Evolutionary conservation across 2,113 vertebrate species (phyloP).

Genomic region (Clinocottus analis): DNA sequence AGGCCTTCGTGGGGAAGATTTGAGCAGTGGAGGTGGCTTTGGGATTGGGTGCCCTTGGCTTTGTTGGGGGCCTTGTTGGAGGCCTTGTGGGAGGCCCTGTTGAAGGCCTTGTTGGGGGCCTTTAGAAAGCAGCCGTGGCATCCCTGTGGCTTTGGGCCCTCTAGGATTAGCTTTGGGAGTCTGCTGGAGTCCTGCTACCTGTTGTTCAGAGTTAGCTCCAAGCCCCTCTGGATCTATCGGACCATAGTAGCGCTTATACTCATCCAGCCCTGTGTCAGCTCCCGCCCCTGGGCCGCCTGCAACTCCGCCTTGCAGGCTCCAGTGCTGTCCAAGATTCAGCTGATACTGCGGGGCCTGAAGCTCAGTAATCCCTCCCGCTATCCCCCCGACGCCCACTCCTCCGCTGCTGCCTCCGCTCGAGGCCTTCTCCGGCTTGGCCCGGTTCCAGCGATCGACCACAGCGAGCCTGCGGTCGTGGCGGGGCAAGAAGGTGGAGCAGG

Average conservation of each 20-base stretch:
- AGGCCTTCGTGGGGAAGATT: constrained; percentile 78
- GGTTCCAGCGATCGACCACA: constrained; percentile 90
- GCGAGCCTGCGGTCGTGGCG: constrained; percentile 87
- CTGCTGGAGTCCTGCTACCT: constrained; percentile 74
- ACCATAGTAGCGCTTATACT: constrained; percentile 92
- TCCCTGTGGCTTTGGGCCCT: constrained; percentile 75
- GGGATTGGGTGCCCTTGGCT: constrained; percentile 70
- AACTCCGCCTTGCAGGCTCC: constrained; percentile 70
- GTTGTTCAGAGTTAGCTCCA: constrained; percentile 78
- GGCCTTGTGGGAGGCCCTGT: constrained; percentile 18
- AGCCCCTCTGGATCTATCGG: constrained; percentile 92
- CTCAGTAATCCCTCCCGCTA: constrained; percentile 79
- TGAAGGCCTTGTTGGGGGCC: constrained; percentile 20
- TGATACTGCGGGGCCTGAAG: constrained; percentile 77
- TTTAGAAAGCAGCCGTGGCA: constrained; percentile 75
- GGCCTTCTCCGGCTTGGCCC: constrained; percentile 85
- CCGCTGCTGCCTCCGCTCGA: constrained; percentile 73
- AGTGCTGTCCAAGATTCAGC: constrained; percentile 76
- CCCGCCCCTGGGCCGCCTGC: constrained; percentile 50
- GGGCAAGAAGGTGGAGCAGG: constrained; percentile 88
- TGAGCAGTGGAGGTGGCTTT: constrained; percentile 72
- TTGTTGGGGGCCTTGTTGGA: no score
- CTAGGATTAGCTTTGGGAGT: constrained; percentile 78
- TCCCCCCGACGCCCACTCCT: constrained; percentile 74
- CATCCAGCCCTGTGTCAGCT: constrained; percentile 83